phyloP scores from a whole-genome alignment of 1,140 invertebrate species.

The Vollenhovia emeryi region DNA sequence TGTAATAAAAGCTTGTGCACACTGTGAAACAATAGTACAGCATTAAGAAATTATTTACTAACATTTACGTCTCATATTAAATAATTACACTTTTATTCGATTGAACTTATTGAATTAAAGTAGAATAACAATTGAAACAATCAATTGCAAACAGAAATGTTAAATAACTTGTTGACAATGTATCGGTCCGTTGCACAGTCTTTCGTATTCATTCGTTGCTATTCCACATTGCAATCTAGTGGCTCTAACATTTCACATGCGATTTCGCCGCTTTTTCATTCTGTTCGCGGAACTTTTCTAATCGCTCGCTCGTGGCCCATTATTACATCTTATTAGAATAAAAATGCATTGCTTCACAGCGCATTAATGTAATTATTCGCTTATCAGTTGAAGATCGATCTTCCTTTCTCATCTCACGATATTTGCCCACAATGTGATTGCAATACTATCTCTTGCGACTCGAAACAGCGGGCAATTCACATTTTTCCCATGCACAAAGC shows the following conservation, averaged over 20 bases:
- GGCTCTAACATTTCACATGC: neutral
- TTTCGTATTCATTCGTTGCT: neutral
- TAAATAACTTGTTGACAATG: neutral
- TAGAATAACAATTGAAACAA: neutral
- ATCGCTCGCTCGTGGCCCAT: neutral
- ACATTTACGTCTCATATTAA: neutral
- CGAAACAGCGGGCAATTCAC: neutral
- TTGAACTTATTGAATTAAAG: neutral
- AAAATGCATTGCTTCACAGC: neutral
- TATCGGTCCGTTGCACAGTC: neutral
- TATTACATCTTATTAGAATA: constrained; percentile 20
- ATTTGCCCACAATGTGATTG: constrained; percentile 4
- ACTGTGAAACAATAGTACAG: neutral
- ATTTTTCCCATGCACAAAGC: constrained; percentile 17
- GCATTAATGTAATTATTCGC: constrained; percentile 15
- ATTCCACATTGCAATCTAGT: neutral
- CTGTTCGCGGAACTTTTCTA: constrained; percentile 14
- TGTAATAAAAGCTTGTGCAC: neutral
- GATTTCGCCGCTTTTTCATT: constrained; percentile 9
- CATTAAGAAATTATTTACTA: neutral
- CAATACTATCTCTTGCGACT: constrained; percentile 20
- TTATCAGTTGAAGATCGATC: constrained; percentile 29
- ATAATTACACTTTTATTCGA: neutral
- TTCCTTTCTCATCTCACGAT: constrained; percentile 46
- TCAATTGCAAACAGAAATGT: neutral